Evolutionary conservation across 2,113 vertebrate species (phyloP).

Genomic region (Platysternon megacephalum): DNA sequence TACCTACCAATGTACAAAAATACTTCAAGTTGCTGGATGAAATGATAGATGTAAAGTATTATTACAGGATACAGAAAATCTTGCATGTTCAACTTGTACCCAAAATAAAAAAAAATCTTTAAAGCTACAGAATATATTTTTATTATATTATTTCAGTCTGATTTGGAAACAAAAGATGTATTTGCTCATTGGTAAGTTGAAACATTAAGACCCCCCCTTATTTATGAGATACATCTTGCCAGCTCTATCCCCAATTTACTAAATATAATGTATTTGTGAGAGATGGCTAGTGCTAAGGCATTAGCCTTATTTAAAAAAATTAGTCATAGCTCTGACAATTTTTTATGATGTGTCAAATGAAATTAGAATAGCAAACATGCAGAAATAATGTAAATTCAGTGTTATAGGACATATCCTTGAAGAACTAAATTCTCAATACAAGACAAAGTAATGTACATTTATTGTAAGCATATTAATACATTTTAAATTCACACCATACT

Average conservation of each 20-base stretch:
- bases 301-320: not conserved
- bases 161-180: not conserved
- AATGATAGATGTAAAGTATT: not conserved
- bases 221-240: not conserved
- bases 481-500: constrained; percentile 7
- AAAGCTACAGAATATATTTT: not conserved
- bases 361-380: not conserved
- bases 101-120: not conserved
- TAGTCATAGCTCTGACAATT: not conserved
- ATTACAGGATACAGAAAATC: too few species aligned
- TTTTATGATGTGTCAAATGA: not conserved
- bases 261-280: not conserved
- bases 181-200: not conserved
- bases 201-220: not conserved
- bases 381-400: not conserved
- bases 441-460: not conserved
- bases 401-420: not conserved
- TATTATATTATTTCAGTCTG: not conserved
- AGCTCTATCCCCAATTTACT: not conserved
- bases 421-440: not conserved
- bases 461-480: constrained; percentile 56
- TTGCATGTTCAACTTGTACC: not conserved
- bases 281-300: not conserved
- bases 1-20: not conserved
- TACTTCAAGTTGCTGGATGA: not conserved